Conservation (phyloP, 2,113 vertebrate species). For the Butorides virescens region DNA sequence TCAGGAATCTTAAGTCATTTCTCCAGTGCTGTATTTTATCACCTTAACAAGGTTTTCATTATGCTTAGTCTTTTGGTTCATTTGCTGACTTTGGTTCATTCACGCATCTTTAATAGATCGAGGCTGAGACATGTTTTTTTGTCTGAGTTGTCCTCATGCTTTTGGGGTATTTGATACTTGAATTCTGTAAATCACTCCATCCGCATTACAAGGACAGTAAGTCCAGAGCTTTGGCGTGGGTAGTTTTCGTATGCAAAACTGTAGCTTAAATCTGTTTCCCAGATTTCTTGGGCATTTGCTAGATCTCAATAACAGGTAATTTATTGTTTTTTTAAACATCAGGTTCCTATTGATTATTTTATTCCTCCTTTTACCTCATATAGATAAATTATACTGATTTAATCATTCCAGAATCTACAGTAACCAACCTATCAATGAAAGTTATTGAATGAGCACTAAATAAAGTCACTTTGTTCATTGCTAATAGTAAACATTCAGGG, state of each 20-base stretch:
- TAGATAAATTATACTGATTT: neutral
- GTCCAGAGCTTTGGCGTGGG: neutral
- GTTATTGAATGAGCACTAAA: neutral
- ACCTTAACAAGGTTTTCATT: neutral
- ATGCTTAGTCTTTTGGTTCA: neutral
- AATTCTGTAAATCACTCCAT: neutral
- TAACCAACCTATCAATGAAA: neutral
- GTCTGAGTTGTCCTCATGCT: neutral
- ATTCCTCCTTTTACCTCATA: neutral
- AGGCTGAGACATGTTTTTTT: neutral
- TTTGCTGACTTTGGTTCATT: neutral
- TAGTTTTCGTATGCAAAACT: neutral
- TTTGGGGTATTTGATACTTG: neutral
- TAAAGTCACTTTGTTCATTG: slow-evolving; percentile 12
- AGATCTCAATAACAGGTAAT: neutral
- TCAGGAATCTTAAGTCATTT: neutral
- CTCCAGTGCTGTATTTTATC: neutral
- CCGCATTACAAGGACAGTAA: neutral
- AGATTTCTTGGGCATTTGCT: neutral
- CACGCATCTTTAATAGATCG: neutral
- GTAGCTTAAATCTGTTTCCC: neutral
- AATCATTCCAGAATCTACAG: neutral
- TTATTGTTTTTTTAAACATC: neutral
- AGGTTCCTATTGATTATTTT: neutral
- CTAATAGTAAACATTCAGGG: slow-evolving; percentile 53